Base-by-base conservation (phyloP, 2,113 vertebrate species). In the Bos indicus region DNA sequence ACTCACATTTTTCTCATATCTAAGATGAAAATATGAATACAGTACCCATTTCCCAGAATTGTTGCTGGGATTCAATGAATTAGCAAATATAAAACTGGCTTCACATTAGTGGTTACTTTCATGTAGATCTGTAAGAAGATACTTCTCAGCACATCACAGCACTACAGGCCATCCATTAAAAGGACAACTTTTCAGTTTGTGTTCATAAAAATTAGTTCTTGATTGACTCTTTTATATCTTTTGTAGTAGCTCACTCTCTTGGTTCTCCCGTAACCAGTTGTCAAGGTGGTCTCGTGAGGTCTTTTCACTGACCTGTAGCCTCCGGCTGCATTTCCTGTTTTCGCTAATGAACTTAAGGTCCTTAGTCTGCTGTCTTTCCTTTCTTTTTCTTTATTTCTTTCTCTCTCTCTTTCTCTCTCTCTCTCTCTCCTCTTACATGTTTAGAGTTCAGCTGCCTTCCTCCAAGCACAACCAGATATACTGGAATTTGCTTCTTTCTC, bases 101-200 rank as follows among this genome's bases (percentile, higher is more conserved):
- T 52, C 82, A 71, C 74, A 60, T 51, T n/a, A 91, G 51, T 90
- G 11, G 57, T n/a, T 94, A 30, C n/a, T 94, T 87, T 82, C 51
- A 60, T 23, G 71, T 25, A 88, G 40, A 94, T 74, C 82, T 96
- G 26, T 52, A 46, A 54, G 43, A 93, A 57, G 67, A 52, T 56
- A 64, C 30, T 93, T 14, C 30, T 80, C 40, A 85, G 56, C 16
- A 92, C 51, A 83, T 59, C 28, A n/a, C 57, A 82, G 51, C n/a
- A 90, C 14, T 43, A 84, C 52, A 80, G 6, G n/a, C 43, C 88
- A 96, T 46, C 84, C 60, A 59, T 51, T 21, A 81, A 80, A 80
- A 1, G 15, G 33, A 87, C 8, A 52, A 4, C 9, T 71, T 90
- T 80, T 56, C 64, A 43, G n/a, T 46, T 36, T 88, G 12, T 84